phyloP scores from a whole-genome alignment of 1,140 invertebrate species.

The Neodiprion pinetum region DNA sequence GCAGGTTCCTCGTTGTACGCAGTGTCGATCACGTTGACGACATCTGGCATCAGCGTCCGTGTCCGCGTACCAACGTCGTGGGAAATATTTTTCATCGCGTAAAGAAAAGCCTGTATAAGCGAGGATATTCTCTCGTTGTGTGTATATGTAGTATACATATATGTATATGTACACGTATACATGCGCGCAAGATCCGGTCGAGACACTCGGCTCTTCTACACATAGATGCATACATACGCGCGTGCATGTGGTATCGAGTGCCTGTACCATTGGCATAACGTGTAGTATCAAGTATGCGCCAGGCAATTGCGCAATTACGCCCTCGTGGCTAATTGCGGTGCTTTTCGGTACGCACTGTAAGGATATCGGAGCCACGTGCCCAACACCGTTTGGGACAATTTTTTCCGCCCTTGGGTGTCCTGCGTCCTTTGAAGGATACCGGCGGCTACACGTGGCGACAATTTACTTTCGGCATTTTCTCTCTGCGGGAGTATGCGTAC shows the following conservation, averaged over 20 bases:
- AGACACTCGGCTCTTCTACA: too few species aligned
- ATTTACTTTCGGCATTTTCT: neutral
- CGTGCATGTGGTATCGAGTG: too few species aligned
- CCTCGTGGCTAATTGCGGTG: neutral
- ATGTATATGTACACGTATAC: too few species aligned
- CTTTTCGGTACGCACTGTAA: neutral
- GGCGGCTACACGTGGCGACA: neutral
- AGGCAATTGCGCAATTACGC: constrained; percentile 12
- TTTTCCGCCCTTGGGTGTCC: constrained; percentile 41
- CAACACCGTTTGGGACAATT: constrained; percentile 35
- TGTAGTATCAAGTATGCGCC: neutral
- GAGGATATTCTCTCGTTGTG: too few species aligned
- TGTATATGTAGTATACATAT: too few species aligned
- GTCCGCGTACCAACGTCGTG: too few species aligned
- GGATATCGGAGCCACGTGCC: constrained; percentile 19
- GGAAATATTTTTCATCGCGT: neutral
- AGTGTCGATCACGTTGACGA: too few species aligned
- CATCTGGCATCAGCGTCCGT: too few species aligned
- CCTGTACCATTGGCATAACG: too few species aligned
- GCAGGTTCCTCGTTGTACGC: too few species aligned
- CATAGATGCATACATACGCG: too few species aligned
- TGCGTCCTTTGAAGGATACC: constrained; percentile 14
- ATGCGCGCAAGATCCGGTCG: too few species aligned
- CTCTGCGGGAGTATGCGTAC: neutral
- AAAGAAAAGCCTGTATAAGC: neutral